Evolutionary conservation across 2,888 invertebrate species (phyloP), one percentile per base, ranked within the genome.

Genomic region (Drepana falcataria): DNA sequence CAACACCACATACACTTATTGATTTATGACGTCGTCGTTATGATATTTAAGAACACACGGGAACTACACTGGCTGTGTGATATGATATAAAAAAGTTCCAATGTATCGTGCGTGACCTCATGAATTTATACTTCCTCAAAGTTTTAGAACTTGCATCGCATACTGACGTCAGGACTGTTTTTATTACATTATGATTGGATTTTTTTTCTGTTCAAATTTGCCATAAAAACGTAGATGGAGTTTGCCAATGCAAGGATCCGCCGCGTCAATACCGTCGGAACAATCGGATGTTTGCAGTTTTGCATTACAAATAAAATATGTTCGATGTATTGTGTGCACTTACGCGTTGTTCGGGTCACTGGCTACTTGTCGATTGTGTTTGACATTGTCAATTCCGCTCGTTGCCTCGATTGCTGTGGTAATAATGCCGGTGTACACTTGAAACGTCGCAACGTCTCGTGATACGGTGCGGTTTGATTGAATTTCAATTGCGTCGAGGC

Each of bases 251-350:
- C 33, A 40, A 41, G 40, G 51, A 33, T 37, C 37, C 68, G 65
- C 67, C 71, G 65, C 61, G 60, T 59, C 55, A 58, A 44, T 53
- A 54, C 55, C 59, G 67, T 68, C 74, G 77, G 79, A 77, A 73
- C 75, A 69, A 73, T 74, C 75, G 79, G 77, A 81, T 79, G 80
- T 79, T 73, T 73, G 80, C 80, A 76, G 81, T 78, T 82, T 78
- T 80, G 87, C 85, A 87, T 87, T 75, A 81, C 83, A 84, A 87
- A 82, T 82, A 73, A 71, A 73, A 68, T 69, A 70, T 71, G 64
- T 71, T 79, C 73, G 1, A 37, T 37, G 80, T 73, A 73, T 69
- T 61, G 67, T 64, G 71, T 70, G 73, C 66, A 64, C 65, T 68
- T 67, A 71, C 65, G 60, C 60, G 58, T 65, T 52, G 68, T 66